Evolutionary conservation across 2,797 vertebrate genomes (phyloP).

Genomic region (Brachyrhaphis roseni): DNA sequence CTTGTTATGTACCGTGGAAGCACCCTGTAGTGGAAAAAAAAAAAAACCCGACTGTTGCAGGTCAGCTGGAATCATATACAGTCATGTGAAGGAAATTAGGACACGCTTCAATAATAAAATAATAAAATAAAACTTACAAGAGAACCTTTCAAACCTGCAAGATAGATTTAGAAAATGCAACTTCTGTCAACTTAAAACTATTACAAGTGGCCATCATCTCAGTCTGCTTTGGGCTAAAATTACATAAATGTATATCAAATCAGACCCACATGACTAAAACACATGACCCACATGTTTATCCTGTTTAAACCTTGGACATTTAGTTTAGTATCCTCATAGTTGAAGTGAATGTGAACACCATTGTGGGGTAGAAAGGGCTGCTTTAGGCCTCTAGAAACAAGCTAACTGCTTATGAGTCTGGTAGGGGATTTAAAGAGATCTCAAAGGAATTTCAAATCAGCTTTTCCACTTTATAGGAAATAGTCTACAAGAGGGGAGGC

Average conservation of each 20-base stretch:
- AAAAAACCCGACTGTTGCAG: slow-evolving; percentile 2
- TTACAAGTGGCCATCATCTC: background rate
- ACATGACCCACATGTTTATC: background rate
- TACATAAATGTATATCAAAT: background rate
- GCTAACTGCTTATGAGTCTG: background rate
- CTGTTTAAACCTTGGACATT: background rate
- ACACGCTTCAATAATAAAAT: background rate
- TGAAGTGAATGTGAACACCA: background rate
- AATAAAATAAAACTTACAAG: background rate
- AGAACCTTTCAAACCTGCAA: background rate
- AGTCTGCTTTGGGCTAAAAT: background rate
- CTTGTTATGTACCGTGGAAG: slow-evolving; percentile 21
- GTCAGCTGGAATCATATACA: slow-evolving; percentile 39
- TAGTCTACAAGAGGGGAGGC: background rate
- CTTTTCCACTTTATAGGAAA: background rate
- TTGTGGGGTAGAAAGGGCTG: background rate
- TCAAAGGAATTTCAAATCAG: background rate
- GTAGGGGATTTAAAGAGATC: background rate
- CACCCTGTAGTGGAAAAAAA: background rate
- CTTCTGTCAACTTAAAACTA: background rate
- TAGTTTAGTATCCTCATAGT: background rate
- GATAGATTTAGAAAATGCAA: background rate
- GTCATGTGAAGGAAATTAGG: background rate
- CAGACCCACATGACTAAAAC: background rate
- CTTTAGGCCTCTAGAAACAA: background rate